Base-by-base conservation (phyloP, 2,888 invertebrate species). In the Polyommatus iphigenia region DNA sequence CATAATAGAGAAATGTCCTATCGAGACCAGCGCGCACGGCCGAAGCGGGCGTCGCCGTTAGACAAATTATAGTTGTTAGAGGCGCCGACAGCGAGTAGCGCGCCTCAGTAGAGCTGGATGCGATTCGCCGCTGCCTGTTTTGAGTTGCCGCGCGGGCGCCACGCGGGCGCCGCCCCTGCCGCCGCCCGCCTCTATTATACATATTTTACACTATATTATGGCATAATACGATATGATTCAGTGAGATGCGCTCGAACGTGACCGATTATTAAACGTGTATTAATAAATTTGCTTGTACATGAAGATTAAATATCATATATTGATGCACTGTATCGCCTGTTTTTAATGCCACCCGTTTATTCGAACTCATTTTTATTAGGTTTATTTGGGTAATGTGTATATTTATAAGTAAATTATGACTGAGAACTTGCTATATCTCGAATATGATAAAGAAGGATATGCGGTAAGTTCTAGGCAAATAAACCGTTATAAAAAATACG, bases 241-340 rank as follows among this genome's bases (percentile, higher is more conserved):
- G 83, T 87, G 87, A 85, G 87, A 87, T 86, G 88, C 88, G 89
- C 89, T 90, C 86, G 83, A 83, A 86, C 86, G 87, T 88, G 87
- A 83, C 87, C 87, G 86, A 90, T 87, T 89, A 90, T 89, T 87
- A 86, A 91, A 91, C 89, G 91, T 93, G 93, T 94, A 94, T 91
- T 95, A 94, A 95, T 95, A 95, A 95, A 95, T 91, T 95, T 95
- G 96, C 96, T 96, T 96, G 96, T 96, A 96, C 95, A 96, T 96
- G 96, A 96, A 95, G 95, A 96, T 96, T 96, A 95, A 95, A 96
- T 95, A 95, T 95, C 95, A 95, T 96, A 96, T 96, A 96, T 96
- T 96, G 95, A 96, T 95, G 96, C 96, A 96, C 96, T 95, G 95
- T 95, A 92, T 86, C 87, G 87, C 87, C 89, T 91, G 91, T 92